Evolutionary conservation across 1,140 invertebrate genomes (phyloP).

Genomic region (Mesaphorura yosii): DNA sequence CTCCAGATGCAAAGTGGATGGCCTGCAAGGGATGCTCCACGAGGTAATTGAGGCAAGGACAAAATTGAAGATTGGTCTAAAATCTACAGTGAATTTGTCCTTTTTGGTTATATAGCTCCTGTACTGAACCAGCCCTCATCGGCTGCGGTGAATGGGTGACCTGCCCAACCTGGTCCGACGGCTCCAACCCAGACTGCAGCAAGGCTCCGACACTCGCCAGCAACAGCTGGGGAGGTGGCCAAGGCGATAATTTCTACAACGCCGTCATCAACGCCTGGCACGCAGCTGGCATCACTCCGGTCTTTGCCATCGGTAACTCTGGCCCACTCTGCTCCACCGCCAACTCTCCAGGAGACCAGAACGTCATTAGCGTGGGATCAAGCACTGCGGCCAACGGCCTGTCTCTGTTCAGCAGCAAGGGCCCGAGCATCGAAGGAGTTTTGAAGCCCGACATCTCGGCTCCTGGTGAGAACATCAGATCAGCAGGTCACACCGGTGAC

Average conservation of each 20-base stretch:
- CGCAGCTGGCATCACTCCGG: conserved; percentile 6
- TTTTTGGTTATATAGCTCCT: no score
- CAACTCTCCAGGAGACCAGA: conserved; percentile 11
- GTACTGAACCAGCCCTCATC: conserved; percentile 1
- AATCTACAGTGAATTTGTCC: neutral
- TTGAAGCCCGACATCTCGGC: neutral
- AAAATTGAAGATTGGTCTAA: neutral
- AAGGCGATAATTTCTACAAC: neutral
- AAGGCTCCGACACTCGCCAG: conserved; percentile 14
- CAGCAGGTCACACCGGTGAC: neutral
- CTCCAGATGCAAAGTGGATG: conserved; percentile 7
- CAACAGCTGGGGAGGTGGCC: conserved; percentile 18
- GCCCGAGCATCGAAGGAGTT: neutral
- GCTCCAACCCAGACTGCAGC: conserved; percentile 8
- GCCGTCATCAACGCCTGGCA: neutral
- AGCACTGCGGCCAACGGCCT: neutral
- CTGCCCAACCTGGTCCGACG: conserved; percentile 15
- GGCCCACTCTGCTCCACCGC: conserved; percentile 4
- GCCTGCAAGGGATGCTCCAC: conserved; percentile 7
- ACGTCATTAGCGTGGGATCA: conserved; percentile 18
- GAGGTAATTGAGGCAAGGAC: no score
- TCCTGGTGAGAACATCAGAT: neutral
- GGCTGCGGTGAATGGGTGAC: conserved; percentile 14
- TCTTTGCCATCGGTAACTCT: conserved; percentile 15
- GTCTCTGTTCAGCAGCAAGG: neutral